These are phyloP conservation scores for Enteromius anoplus DNA, from an alignment of 2,797 vertebrate species.

Conservation along the genomic window DNA sequence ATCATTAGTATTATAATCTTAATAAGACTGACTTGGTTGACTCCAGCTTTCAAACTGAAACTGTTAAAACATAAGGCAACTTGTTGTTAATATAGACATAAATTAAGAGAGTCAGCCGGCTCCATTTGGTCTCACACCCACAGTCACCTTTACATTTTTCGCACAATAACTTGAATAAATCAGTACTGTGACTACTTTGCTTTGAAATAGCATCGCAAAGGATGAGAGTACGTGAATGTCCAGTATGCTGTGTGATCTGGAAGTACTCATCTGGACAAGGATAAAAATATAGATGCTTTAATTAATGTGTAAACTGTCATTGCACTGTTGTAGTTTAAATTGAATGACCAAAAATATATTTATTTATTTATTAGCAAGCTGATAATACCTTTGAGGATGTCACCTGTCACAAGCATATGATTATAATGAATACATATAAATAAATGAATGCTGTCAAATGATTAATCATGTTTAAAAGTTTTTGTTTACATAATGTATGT, in stretches of 20 bases:
- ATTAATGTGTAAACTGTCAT: constrained; percentile 7
- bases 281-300: not conserved
- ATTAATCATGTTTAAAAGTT: no score
- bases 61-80: not conserved
- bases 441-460: no score
- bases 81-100: not conserved
- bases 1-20: not conserved
- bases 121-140: not conserved
- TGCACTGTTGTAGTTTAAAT: constrained; percentile 9
- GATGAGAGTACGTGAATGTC: not conserved
- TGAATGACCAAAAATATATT: not conserved
- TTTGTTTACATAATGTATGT: no score
- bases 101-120: not conserved
- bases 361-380: constrained; percentile 1
- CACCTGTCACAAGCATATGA: not conserved
- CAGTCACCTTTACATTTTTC: not conserved
- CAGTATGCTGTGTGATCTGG: not conserved
- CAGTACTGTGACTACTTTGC: not conserved
- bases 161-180: not conserved
- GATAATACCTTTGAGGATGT: not conserved
- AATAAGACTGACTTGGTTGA: constrained; percentile 5
- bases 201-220: not conserved
- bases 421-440: not conserved
- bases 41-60: not conserved
- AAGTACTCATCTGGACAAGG: not conserved